phyloP scores from a whole-genome alignment of 2,888 invertebrate genomes.

The Leptarthrus brevirostris region DNA sequence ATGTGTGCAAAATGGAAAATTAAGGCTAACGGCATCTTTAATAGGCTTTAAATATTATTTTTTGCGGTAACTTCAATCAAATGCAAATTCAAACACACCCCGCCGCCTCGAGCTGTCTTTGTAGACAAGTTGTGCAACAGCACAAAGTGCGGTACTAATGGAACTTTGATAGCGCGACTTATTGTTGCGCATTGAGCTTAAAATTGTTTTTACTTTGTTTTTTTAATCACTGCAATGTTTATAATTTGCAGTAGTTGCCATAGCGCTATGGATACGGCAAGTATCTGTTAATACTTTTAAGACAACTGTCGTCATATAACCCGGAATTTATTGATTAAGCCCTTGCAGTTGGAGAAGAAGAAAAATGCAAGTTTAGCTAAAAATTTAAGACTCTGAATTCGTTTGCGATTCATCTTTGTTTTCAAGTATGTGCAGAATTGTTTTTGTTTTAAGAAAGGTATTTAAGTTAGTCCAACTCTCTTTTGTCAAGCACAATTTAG shows the following conservation, averaged over 20 bases:
- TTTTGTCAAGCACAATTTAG: no score
- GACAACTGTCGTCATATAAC: neutral
- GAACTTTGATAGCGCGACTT: conserved; percentile 32
- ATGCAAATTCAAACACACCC: conserved; percentile 30
- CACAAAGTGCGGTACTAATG: conserved; percentile 11
- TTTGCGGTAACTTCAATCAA: conserved; percentile 37
- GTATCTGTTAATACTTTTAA: neutral
- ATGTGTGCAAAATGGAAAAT: no score
- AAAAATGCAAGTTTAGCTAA: no score
- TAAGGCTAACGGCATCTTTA: neutral
- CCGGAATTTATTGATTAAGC: neutral
- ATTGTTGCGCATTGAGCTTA: conserved; percentile 19
- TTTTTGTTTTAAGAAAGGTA: no score
- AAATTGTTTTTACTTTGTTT: conserved; percentile 8
- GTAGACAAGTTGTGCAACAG: conserved; percentile 22
- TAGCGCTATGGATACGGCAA: neutral
- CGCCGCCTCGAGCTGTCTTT: conserved; percentile 14
- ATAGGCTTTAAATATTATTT: neutral
- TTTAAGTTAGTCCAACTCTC: no score
- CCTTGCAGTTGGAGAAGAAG: no score
- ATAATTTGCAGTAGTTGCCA: conserved; percentile 21
- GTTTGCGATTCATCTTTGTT: no score
- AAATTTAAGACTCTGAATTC: no score
- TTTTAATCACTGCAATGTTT: conserved; percentile 31
- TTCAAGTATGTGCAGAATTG: no score